Base-by-base conservation (phyloP, 2,888 invertebrate genomes). In the Pachycephus smyrnensis region DNA sequence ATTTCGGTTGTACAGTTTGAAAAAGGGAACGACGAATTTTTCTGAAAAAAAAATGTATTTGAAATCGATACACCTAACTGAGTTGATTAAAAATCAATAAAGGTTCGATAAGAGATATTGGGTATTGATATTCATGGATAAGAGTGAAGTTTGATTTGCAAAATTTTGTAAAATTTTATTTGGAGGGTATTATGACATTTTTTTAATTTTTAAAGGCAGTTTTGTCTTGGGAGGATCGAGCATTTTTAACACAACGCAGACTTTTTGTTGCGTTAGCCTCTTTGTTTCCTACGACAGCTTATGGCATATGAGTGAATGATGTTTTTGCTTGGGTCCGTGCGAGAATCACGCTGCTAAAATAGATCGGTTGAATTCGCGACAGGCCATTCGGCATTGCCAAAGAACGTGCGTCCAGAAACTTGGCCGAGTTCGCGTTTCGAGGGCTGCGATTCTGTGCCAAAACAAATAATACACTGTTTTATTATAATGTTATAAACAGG, bases 361-460 rank as follows among this genome's bases (percentile, higher is more conserved):
- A 55, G 55, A 55, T 55, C 23, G 55, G 23, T 40, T 55, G 55
- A 55, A 55, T 23, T 55, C 55, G 9, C 23, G 55, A 15, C 23
- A 40, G 23, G 23, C 55, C 23, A 9, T 23, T 55, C 23, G 31
- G 71, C 71, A 71, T 71, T 71, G 71, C 71, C 32, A 71, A 32
- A 55, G 55, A 55, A 55, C 71, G 71, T 32, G 0, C 11, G 3
- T 32, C 30, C 71, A 31, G 32, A 71, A 71, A 32, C 12, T 71
- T 71, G 71, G 71, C 71, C 71, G 32, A 71, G 71, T 32, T 32
- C 31, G 71, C 71, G 6, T 71, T 71, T 71, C 71, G 12, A 71
- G 31, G 31, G 32, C 71, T 32, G 71, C 71, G 71, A 71, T 23
- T 55, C 71, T 32, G 12, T 71, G 71, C 71, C 71, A 71, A 71